These are phyloP conservation scores for Enteromius viviparus DNA, from an alignment of 2,797 vertebrate species.

Conservation along the genomic window DNA sequence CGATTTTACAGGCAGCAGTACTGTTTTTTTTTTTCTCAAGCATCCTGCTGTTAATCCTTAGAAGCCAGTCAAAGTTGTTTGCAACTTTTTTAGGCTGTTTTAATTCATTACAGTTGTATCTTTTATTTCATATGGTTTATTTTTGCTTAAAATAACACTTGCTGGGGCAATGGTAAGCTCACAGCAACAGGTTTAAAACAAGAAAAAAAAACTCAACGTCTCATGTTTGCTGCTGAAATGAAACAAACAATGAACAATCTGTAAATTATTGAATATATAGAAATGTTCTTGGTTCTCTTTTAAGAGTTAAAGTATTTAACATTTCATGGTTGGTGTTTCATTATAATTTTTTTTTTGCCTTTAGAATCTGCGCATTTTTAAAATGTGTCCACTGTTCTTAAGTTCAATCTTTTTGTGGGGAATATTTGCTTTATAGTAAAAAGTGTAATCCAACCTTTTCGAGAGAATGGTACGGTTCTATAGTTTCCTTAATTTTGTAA, in stretches of 20 bases:
- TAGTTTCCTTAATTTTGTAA: conserved; percentile 12
- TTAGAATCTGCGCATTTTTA: conserved; percentile 67
- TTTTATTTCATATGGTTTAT: conserved; percentile 44
- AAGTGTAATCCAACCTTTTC: conserved; percentile 36
- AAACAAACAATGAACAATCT: conserved; percentile 77
- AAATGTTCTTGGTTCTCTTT: conserved; percentile 70
- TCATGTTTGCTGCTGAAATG: conserved; percentile 85
- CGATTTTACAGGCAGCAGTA: conserved; percentile 13
- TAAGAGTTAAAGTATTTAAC: conserved; percentile 88
- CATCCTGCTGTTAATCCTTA: conserved; percentile 46
- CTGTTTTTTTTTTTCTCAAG: background rate
- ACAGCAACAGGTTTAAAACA: conserved; percentile 72
- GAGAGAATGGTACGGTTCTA: conserved; percentile 21
- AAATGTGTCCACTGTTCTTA: conserved; percentile 74
- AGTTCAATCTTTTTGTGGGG: conserved; percentile 28
- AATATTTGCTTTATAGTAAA: conserved; percentile 38
- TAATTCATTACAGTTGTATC: conserved; percentile 35
- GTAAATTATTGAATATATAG: conserved; percentile 87
- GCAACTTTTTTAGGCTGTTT: conserved; percentile 40
- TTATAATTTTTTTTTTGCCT: conserved; percentile 75
- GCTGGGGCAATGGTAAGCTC: conserved; percentile 70
- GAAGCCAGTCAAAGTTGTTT: conserved; percentile 48
- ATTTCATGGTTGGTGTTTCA: conserved; percentile 85
- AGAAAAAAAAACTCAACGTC: conserved; percentile 32
- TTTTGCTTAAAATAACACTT: conserved; percentile 45